Base-by-base conservation (phyloP, 1,140 invertebrate genomes). In the Subanguina moxae region DNA sequence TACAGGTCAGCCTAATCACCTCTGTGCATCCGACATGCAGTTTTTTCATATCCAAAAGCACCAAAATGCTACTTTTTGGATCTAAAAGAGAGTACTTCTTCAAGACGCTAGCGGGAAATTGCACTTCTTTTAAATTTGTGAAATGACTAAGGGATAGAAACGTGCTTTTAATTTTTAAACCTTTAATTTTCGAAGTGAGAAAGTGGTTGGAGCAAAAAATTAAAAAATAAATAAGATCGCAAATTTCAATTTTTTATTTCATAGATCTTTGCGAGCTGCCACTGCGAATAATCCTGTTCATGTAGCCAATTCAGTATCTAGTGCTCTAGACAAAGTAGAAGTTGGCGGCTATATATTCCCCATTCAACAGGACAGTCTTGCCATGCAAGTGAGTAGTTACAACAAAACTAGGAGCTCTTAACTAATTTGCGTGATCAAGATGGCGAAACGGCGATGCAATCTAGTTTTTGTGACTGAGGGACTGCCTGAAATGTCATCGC, bases 301-400 rank as follows among this genome's bases (percentile, higher is more conserved):
- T 32, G 48, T 68, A 11, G 73, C 70, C 7, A 75, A 52, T 23
- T 46, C 62, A 42, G 62, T 73, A 23, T 8, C 28, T 32, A 57
- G 70, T 17, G 72, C 73, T 13, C 43, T 73, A 23, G 61, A 75
- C 23, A 19, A 68, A 42, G 72, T 73, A 9, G 30, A 57, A 42
- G 61, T 27, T 13, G 72, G 72, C 5, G 48, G 57, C 1, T 73
- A 70, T 42, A 75, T 73, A 45, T 73, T 48, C 57, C 72, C 72
- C 5, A 73, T 73, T 5, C 72, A 73, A 17, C 43, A 75, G 25
- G 73, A 73, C 52, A 61, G 59, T 52, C 45, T 75, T n/a, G 73
- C 67, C 19, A 62, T 67, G 67, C 57, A 61, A 48, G 48, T 58
- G 27, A 38, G 25, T 17, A n/a, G 19, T 59, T 11, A 43, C 45